A percentile compares a stretch with the other conserved stretches of the same genome.
Evolutionary conservation across 2,888 invertebrate species (phyloP).

Genomic region (Dichetophora obliterata): DNA sequence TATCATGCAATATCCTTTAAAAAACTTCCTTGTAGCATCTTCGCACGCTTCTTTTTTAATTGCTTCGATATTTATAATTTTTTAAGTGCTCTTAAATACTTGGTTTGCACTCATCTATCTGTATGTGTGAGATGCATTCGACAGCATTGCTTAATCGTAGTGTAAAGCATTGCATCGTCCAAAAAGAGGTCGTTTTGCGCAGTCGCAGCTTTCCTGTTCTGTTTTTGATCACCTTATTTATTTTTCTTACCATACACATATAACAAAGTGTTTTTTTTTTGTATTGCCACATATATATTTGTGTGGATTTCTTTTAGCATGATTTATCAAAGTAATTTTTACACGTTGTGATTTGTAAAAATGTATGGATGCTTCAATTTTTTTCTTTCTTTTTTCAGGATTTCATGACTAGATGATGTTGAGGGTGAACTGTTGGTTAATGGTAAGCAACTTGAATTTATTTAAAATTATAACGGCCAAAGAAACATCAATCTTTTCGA

Average conservation of each 20-base stretch:
- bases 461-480: no score
- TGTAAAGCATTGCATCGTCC: background rate
- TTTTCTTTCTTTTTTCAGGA: background rate
- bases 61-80: no score
- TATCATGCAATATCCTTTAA: no score
- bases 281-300: background rate
- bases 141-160: background rate
- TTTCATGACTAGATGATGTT: background rate
- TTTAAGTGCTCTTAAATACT: no score
- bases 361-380: background rate
- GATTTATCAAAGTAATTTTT: conserved; percentile 11
- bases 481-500: no score
- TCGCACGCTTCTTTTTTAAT: no score
- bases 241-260: background rate
- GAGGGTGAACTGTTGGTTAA: background rate
- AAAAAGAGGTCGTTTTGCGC: conserved; percentile 10
- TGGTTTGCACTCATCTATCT: no score
- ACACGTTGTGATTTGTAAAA: background rate
- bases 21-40: no score
- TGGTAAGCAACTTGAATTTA: background rate
- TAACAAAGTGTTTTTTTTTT: background rate
- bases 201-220: conserved; percentile 21
- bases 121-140: no score
- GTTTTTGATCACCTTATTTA: background rate
- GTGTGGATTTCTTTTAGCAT: background rate